These are phyloP conservation scores for Drosophila orosa DNA, from an alignment of 1,140 invertebrate genomes.

Conservation along the genomic window DNA sequence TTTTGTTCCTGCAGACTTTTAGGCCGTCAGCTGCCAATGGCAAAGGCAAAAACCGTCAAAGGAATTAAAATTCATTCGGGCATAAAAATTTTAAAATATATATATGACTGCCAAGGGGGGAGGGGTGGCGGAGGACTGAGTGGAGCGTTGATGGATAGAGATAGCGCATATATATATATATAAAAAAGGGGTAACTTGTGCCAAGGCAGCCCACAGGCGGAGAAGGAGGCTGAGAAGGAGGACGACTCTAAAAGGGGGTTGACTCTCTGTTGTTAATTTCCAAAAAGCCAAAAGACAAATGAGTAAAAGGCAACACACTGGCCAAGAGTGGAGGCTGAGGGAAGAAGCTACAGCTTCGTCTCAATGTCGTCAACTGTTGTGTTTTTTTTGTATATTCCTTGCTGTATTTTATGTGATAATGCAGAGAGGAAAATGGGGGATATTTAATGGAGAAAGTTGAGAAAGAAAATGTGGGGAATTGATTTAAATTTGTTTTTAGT, in stretches of 20 bases:
- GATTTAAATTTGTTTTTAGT: background rate
- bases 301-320: slow-evolving; percentile 68
- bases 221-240: background rate
- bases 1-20: slow-evolving; percentile 46
- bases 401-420: slow-evolving; percentile 18
- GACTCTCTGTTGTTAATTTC: slow-evolving; percentile 75
- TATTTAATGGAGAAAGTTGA: background rate
- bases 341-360: slow-evolving; percentile 34
- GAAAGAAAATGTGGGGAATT: background rate
- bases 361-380: slow-evolving; percentile 65
- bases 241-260: slow-evolving; percentile 3
- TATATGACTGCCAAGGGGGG: slow-evolving; percentile 30
- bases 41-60: slow-evolving; percentile 75
- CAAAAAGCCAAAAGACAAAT: slow-evolving; percentile 82
- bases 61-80: slow-evolving; percentile 83
- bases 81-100: slow-evolving; percentile 83
- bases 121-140: background rate
- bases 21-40: slow-evolving; percentile 77
- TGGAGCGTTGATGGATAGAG: slow-evolving; percentile 47
- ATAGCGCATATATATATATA: slow-evolving; percentile 30
- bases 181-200: slow-evolving; percentile 77
- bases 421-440: background rate
- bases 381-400: slow-evolving; percentile 10
- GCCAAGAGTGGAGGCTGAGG: background rate
- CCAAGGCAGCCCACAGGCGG: slow-evolving; percentile 22